A percentile compares a stretch with the other conserved stretches of the same genome.
Evolutionary conservation across 37 sponge, comb jelly and placozoan species (phyloP).

Genomic region (Axinella damicornis): DNA sequence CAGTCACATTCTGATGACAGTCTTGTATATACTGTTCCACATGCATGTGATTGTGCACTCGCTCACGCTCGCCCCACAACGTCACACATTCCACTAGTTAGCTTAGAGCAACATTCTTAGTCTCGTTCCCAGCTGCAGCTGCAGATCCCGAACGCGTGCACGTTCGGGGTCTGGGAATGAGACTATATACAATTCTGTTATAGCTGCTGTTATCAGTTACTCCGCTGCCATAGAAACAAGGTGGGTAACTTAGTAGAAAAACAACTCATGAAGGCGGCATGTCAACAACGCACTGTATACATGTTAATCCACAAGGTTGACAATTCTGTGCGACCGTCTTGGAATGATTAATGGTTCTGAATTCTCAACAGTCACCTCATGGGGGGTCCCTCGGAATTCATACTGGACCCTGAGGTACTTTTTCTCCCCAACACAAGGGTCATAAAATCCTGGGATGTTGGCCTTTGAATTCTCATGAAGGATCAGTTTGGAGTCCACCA

Average conservation of each 20-base stretch:
- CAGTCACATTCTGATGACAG: too few species aligned
- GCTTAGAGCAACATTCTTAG: too few species aligned
- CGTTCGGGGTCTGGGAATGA: background rate
- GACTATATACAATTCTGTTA: too few species aligned
- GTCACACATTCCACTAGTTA: too few species aligned
- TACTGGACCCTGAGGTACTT: conserved; percentile 88
- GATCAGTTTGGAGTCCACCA: conserved; percentile 91
- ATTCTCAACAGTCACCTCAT: conserved; percentile 92
- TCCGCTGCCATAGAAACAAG: background rate
- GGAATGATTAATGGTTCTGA: conserved; percentile 84
- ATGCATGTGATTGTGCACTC: too few species aligned
- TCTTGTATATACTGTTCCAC: too few species aligned
- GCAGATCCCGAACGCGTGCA: too few species aligned
- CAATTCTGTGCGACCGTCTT: conserved; percentile 78
- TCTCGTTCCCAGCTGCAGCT: too few species aligned
- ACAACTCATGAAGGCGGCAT: too few species aligned
- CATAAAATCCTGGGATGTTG: conserved; percentile 92
- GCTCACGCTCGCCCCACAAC: too few species aligned
- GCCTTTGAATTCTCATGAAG: conserved; percentile 76
- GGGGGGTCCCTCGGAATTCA: conserved; percentile 81
- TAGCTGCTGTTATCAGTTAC: too few species aligned
- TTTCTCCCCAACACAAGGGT: conserved; percentile 87
- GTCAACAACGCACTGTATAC: background rate
- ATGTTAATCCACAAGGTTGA: conserved; percentile 11
- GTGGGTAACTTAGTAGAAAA: too few species aligned